Conservation (phyloP, 1,140 invertebrate genomes). For the Pseudachorutes palmiensis region DNA sequence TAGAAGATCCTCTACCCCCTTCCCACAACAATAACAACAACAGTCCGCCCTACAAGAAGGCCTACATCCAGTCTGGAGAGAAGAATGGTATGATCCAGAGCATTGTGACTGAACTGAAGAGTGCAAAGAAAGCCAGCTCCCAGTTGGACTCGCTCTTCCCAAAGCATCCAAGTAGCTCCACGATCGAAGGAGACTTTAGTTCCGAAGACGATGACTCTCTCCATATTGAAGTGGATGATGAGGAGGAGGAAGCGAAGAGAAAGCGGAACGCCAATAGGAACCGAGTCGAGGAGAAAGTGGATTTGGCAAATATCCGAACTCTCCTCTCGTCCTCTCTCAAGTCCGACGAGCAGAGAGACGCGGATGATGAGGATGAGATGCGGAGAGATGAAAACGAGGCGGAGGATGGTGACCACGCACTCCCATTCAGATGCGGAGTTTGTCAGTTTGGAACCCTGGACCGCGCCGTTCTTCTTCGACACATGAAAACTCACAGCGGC, state of each 20-base stretch:
- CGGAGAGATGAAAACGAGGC: constrained; percentile 19
- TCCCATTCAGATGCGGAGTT: constrained; percentile 77
- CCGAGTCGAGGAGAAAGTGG: not conserved
- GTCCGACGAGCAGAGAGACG: constrained; percentile 18
- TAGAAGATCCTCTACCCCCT: constrained; percentile 11
- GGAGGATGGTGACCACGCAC: not conserved
- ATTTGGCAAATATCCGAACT: not conserved
- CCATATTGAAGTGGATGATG: constrained; percentile 7
- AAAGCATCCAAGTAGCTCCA: not conserved
- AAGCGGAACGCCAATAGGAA: not conserved
- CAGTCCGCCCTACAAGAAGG: constrained; percentile 33
- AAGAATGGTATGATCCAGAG: constrained; percentile 35
- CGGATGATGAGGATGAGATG: constrained; percentile 26
- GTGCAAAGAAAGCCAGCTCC: constrained; percentile 25
- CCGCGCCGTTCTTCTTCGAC: constrained; percentile 77
- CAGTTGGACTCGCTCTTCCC: constrained; percentile 1
- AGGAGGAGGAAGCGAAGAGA: not conserved
- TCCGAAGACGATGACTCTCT: not conserved
- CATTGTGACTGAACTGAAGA: constrained; percentile 34
- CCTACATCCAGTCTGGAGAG: constrained; percentile 11
- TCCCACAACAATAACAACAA: constrained; percentile 30
- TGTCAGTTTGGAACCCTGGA: constrained; percentile 81
- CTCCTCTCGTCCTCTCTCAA: not conserved
- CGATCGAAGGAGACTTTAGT: not conserved
- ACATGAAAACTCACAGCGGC: constrained; percentile 88